These are phyloP conservation scores for Drosophila parvula DNA, from an alignment of 1,140 invertebrate genomes.

Conservation along the genomic window DNA sequence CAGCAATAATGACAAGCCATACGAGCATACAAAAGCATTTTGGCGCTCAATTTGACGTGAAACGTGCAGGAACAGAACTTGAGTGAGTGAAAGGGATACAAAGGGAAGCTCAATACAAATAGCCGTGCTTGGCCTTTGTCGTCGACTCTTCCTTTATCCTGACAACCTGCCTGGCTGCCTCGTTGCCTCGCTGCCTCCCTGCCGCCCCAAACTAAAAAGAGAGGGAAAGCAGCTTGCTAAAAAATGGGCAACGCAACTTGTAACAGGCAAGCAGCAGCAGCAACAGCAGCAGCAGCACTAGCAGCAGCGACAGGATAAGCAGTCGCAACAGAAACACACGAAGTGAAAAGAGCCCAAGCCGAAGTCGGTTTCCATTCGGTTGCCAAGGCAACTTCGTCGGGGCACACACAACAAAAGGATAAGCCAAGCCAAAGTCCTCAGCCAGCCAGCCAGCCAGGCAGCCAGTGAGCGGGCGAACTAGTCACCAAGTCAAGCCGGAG, in stretches of 20 bases:
- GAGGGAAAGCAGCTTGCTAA: conserved; percentile 57
- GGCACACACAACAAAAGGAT: conserved; percentile 73
- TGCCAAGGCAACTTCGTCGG: conserved; percentile 72
- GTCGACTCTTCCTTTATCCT: conserved; percentile 40
- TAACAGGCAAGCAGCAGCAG: conserved; percentile 65
- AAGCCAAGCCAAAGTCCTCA: conserved; percentile 65
- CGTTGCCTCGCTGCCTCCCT: background rate
- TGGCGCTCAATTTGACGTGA: conserved; percentile 80
- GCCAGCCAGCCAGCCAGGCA: conserved; percentile 30
- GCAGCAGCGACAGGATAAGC: conserved; percentile 4
- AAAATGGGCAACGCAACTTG: conserved; percentile 73
- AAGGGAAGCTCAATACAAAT: conserved; percentile 77
- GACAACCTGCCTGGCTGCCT: background rate
- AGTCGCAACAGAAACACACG: conserved; percentile 19
- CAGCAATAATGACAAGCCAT: conserved; percentile 55
- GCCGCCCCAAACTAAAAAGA: conserved; percentile 9
- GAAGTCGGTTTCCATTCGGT: conserved; percentile 52
- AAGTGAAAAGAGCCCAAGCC: conserved; percentile 43
- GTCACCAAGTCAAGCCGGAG: conserved; percentile 67
- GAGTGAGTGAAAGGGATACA: conserved; percentile 25
- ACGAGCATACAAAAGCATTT: conserved; percentile 64
- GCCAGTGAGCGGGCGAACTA: conserved; percentile 29
- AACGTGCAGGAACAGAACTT: conserved; percentile 67
- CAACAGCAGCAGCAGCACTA: conserved; percentile 13
- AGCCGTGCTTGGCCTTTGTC: conserved; percentile 58